These are phyloP conservation scores for Drosophila teissieri DNA, from an alignment of 1,140 invertebrate species.

Conservation along the genomic window DNA sequence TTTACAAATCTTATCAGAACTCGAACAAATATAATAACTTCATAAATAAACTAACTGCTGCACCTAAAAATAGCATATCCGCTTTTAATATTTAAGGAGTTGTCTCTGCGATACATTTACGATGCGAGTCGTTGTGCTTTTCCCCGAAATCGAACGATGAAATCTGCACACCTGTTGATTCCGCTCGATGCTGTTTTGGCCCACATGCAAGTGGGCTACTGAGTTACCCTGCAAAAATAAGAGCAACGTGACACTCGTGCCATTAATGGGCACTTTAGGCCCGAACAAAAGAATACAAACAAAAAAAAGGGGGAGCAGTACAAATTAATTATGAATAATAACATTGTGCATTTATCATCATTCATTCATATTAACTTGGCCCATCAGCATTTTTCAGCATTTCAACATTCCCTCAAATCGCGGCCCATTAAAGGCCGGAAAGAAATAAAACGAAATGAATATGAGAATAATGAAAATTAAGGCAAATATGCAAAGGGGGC, in stretches of 20 bases:
- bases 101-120: too few species aligned
- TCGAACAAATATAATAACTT: too few species aligned
- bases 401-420: conserved; percentile 43
- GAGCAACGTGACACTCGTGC: conserved; percentile 8
- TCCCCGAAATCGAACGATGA: not conserved
- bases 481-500: conserved; percentile 42
- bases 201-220: not conserved
- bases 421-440: conserved; percentile 41
- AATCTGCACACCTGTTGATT: conserved; percentile 29
- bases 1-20: too few species aligned
- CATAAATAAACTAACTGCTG: too few species aligned
- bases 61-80: too few species aligned
- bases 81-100: too few species aligned
- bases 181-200: not conserved
- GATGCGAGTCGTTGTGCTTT: not conserved
- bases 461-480: conserved; percentile 52
- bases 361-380: conserved; percentile 47
- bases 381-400: conserved; percentile 51
- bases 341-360: conserved; percentile 45
- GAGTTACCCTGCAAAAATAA: not conserved
- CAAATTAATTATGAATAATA: conserved; percentile 49
- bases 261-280: conserved; percentile 32
- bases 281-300: conserved; percentile 24
- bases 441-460: conserved; percentile 43
- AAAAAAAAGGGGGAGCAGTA: conserved; percentile 7